Evolutionary conservation across 2,113 vertebrate genomes (phyloP), one percentile per base, ranked within the genome.

Genomic region (Siniperca knerii): DNA sequence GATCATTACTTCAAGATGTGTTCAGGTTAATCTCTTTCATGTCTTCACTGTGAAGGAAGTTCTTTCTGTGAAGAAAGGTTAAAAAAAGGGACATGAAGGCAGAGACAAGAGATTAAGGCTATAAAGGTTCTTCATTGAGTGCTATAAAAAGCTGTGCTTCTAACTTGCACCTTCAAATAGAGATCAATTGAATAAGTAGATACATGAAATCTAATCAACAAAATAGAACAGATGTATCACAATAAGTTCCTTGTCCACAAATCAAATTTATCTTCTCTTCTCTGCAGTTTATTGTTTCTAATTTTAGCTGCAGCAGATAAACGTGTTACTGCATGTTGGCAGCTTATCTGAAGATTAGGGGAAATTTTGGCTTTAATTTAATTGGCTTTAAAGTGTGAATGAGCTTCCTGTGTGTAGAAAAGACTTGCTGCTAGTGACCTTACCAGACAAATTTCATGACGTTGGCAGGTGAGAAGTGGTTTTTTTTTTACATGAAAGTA

Each of bases 191-290:
- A 67, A 67, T 73, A n/a, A 73, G 42, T 11, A 52, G 58, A 81
- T 60, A 42, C 33, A 35, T 15, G 7, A 48, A 69, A 82, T 82
- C 21, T 1, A 77, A 72, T 81, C 18, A 77, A 8, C 23, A 33
- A 35, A 35, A 25, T 1, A 52, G 35, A 81, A 8, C 55, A 70
- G 9, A 40, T 35, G 37, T 1, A 8, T 2, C n/a, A 69, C 70
- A 75, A 2, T 7, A 4, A 20, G 15, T 3, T 50, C 20, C 2
- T 55, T 69, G 64, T 85, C 25, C 1, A 5, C 42, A 40, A 67
- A 71, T 11, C 6, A 25, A 25, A 25, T 60, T 48, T 12, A 57
- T 37, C 40, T 40, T 52, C 8, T 25, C 25, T 25, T 25, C 25
- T 4, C 25, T 9, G 48, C 37, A 21, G 50, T 77, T 57, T 29